These are phyloP conservation scores for Heteropelma amictum DNA, from an alignment of 2,888 invertebrate species.

Conservation along the genomic window DNA sequence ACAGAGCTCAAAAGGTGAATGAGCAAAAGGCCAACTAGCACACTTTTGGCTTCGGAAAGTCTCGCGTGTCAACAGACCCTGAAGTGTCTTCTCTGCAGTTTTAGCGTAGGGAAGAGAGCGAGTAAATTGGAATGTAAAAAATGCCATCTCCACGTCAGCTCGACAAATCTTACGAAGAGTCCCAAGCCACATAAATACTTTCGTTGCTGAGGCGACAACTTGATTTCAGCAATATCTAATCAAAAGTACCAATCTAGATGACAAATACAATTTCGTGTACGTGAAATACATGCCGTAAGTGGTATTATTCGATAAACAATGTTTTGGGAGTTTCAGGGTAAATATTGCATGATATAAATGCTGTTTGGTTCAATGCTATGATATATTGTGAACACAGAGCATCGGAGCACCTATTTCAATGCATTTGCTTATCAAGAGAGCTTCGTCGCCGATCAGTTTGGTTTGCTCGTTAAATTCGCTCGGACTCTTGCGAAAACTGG, in stretches of 20 bases:
- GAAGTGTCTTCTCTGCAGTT: conserved; percentile 1
- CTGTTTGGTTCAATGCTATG: background rate
- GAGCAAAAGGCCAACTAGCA: conserved; percentile 29
- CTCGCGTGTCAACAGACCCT: conserved; percentile 23
- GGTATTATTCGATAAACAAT: too few relatives aligned
- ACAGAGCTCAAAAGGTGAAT: conserved; percentile 46
- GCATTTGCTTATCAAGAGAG: conserved; percentile 29
- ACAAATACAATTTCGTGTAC: too few relatives aligned
- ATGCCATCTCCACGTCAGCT: background rate
- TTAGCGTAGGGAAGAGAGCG: background rate
- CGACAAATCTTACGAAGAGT: too few relatives aligned
- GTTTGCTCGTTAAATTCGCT: conserved; percentile 22
- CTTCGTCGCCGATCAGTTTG: background rate
- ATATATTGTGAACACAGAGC: background rate
- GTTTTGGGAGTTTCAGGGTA: background rate
- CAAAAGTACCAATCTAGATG: too few relatives aligned
- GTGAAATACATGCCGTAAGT: too few relatives aligned
- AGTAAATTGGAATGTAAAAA: conserved; percentile 7
- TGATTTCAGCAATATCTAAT: too few relatives aligned
- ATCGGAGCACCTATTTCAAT: conserved; percentile 31
- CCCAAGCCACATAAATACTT: too few relatives aligned
- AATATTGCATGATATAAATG: background rate
- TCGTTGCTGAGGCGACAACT: too few relatives aligned
- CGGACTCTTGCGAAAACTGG: conserved; percentile 44
- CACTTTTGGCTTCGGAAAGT: conserved; percentile 31